These are phyloP conservation scores for Limnephilus rhombicus DNA, from an alignment of 2,888 invertebrate species.

Conservation along the genomic window DNA sequence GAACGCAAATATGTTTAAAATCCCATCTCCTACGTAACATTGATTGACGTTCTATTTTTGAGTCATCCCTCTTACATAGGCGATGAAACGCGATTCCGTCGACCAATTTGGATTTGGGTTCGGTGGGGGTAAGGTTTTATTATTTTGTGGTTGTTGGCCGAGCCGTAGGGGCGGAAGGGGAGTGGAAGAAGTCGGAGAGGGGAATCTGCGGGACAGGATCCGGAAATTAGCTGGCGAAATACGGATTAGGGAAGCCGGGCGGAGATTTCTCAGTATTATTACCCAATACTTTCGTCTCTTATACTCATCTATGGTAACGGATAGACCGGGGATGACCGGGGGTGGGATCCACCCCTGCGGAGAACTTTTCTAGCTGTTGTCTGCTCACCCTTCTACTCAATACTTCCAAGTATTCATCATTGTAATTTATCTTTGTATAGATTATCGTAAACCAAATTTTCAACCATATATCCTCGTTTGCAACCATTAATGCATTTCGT, in stretches of 20 bases:
- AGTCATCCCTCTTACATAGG: constrained; percentile 34
- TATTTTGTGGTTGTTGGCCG: constrained; percentile 45
- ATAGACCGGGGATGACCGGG: constrained; percentile 11
- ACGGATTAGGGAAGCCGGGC: constrained; percentile 55
- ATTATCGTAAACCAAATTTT: neutral
- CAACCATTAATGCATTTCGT: neutral
- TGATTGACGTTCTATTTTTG: constrained; percentile 48
- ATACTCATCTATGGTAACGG: neutral
- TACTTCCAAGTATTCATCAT: neutral
- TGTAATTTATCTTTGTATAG: constrained; percentile 16
- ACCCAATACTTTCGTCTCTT: constrained; percentile 38
- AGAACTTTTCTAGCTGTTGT: neutral
- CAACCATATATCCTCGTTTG: neutral
- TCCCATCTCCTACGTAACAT: constrained; percentile 42
- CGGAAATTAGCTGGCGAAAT: constrained; percentile 64
- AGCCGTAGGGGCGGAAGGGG: neutral
- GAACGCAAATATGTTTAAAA: constrained; percentile 28
- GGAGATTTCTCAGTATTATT: constrained; percentile 41
- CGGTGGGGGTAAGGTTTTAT: constrained; percentile 40
- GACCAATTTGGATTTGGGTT: constrained; percentile 38
- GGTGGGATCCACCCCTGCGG: neutral
- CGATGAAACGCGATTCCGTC: constrained; percentile 48
- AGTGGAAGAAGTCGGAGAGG: constrained; percentile 53
- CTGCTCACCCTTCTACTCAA: neutral
- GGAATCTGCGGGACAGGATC: constrained; percentile 59